These are phyloP conservation scores for Rhagonycha fulva DNA, from an alignment of 2,888 invertebrate species.

Conservation along the genomic window DNA sequence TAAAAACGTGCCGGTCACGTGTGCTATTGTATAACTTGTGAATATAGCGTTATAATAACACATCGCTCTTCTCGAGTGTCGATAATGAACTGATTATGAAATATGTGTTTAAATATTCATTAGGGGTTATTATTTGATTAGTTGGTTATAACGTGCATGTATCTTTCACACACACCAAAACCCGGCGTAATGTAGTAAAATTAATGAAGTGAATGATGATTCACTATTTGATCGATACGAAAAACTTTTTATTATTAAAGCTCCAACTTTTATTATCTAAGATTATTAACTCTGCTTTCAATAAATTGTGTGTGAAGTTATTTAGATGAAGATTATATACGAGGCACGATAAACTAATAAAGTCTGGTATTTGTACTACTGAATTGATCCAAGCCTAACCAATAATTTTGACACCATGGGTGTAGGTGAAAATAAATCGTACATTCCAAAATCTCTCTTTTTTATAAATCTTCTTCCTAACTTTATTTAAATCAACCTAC, in stretches of 20 bases:
- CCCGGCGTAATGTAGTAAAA: background rate
- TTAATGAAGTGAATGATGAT: background rate
- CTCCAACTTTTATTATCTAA: background rate
- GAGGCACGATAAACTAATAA: conserved; percentile 42
- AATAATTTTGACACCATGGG: conserved; percentile 19
- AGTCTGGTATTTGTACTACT: conserved; percentile 40
- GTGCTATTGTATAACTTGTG: conserved; percentile 37
- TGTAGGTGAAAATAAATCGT: background rate
- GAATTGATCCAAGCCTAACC: conserved; percentile 39
- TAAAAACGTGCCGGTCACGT: conserved; percentile 35
- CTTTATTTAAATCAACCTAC: background rate
- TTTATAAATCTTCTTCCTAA: background rate
- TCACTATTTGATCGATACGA: background rate
- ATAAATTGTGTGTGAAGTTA: conserved; percentile 6
- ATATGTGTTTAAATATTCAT: conserved; percentile 46
- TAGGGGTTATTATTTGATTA: conserved; percentile 24
- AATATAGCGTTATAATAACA: conserved; percentile 45
- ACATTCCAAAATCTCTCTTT: background rate
- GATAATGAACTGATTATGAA: conserved; percentile 40
- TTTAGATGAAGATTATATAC: conserved; percentile 15
- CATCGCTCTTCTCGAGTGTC: conserved; percentile 34
- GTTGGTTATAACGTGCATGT: background rate
- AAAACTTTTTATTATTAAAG: background rate
- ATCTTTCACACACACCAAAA: background rate
- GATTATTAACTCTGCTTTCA: background rate